These are phyloP conservation scores for Orthosia cruda DNA, from an alignment of 2,888 invertebrate species.

Conservation along the genomic window DNA sequence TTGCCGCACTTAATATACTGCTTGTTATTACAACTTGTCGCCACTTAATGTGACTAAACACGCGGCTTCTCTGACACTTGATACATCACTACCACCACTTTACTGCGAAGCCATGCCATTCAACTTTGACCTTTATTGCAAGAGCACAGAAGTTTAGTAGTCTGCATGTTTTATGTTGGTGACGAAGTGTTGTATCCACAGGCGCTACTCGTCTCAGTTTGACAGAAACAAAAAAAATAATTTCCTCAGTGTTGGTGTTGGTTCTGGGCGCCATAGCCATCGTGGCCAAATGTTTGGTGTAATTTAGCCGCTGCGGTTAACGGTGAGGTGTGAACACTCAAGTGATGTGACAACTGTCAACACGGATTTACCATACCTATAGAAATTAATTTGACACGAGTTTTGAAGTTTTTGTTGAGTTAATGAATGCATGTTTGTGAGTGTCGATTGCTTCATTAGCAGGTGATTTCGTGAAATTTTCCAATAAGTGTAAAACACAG, in stretches of 20 bases:
- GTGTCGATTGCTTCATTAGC: neutral
- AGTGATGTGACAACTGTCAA: slow-evolving; percentile 55
- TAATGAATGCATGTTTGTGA: slow-evolving; percentile 3
- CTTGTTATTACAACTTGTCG: slow-evolving; percentile 88
- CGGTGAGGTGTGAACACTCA: slow-evolving; percentile 51
- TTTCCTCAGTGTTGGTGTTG: slow-evolving; percentile 54
- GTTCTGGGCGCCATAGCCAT: slow-evolving; percentile 46
- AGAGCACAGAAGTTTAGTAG: slow-evolving; percentile 18
- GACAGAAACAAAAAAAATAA: slow-evolving; percentile 73
- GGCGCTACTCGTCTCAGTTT: slow-evolving; percentile 82
- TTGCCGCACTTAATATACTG: slow-evolving; percentile 79
- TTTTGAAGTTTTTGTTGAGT: slow-evolving; percentile 4
- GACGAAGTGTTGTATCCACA: slow-evolving; percentile 74
- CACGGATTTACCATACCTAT: slow-evolving; percentile 26
- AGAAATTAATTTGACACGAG: slow-evolving; percentile 32
- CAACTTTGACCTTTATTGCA: slow-evolving; percentile 56
- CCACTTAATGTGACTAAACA: slow-evolving; percentile 82
- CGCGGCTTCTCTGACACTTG: slow-evolving; percentile 82
- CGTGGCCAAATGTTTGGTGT: slow-evolving; percentile 65
- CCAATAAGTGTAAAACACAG: too few species aligned
- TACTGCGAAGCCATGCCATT: slow-evolving; percentile 4
- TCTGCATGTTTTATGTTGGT: slow-evolving; percentile 32
- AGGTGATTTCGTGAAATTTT: neutral
- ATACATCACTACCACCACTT: slow-evolving; percentile 69
- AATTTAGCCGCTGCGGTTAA: slow-evolving; percentile 32